Evolutionary conservation across 2,797 vertebrate genomes (phyloP), one percentile per base, ranked within the genome.

Genomic region (Amniataba percoides): DNA sequence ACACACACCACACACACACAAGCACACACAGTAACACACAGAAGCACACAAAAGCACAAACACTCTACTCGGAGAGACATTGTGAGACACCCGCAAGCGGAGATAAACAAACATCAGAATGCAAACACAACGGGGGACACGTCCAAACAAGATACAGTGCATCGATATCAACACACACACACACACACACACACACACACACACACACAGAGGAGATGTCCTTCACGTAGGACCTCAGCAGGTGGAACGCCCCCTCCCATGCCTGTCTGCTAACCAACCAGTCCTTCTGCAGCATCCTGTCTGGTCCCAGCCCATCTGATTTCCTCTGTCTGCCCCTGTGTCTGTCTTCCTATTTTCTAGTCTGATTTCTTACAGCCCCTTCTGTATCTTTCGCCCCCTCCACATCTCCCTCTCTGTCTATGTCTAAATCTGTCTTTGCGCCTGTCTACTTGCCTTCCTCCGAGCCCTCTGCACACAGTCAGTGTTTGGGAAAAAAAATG

Each of bases 191-290:
- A 42, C 61, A 60, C 45, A 31, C n/a, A n/a, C n/a, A n/a, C n/a
- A n/a, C n/a, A n/a, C n/a, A n/a, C n/a, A 59, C 15, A 57, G 27
- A 63, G 16, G 61, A 81, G 39, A 89, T 74, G 87, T 90, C 88
- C 86, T 91, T 91, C 84, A 87, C 23, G 55, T 80, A 77, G 71
- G 76, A 84, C 82, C 83, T 75, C 89, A 81, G 90, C 88, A 85
- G 87, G 87, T 85, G 82, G 63, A 82, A 48, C 46, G 1, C 71
- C 81, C 72, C 48, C n/a, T n/a, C 48, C 39, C 36, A 45, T 34
- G 66, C 81, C 80, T 85, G 65, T 31, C 27, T 31, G 27, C 27
- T 31, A 31, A 31, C 71, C 31, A 74, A 53, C 56, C 56, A 46
- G 74, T 83, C 69, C 34, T 74, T 77, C 75, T 52, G 74, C 77